Conservation (phyloP, 2,888 invertebrate species). For the Lasioglossum zephyrum region DNA sequence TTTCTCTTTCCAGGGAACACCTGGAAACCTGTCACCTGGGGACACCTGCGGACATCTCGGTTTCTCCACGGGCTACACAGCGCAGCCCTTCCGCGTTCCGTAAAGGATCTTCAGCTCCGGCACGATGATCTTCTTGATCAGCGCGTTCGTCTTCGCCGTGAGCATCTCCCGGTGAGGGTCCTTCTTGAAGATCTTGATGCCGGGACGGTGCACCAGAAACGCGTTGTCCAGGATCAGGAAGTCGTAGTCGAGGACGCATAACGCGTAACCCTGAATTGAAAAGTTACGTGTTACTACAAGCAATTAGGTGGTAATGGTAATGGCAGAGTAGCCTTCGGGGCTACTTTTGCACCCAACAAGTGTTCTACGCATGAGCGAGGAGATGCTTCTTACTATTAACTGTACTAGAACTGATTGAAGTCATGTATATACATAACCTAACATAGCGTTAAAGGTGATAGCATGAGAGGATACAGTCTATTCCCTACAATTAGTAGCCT, state of each 20-base stretch:
- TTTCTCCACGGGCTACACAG: constrained; percentile 87
- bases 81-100: constrained; percentile 92
- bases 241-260: constrained; percentile 96
- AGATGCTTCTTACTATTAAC: background rate
- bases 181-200: constrained; percentile 93
- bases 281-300: background rate
- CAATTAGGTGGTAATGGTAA: background rate
- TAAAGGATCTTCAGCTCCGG: constrained; percentile 94
- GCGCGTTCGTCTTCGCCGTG: constrained; percentile 90
- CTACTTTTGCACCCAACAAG: no score
- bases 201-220: constrained; percentile 96
- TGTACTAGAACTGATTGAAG: background rate
- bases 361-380: background rate
- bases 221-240: constrained; percentile 97
- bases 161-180: constrained; percentile 91
- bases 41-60: constrained; percentile 58
- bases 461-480: no score
- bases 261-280: constrained; percentile 91
- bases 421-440: background rate
- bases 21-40: constrained; percentile 19
- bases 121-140: constrained; percentile 92
- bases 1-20: constrained; percentile 13
- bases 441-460: no score
- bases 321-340: background rate
- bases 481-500: no score